Evolutionary conservation across 2,113 vertebrate species (phyloP).

Genomic region (Myxocyprinus asiaticus): DNA sequence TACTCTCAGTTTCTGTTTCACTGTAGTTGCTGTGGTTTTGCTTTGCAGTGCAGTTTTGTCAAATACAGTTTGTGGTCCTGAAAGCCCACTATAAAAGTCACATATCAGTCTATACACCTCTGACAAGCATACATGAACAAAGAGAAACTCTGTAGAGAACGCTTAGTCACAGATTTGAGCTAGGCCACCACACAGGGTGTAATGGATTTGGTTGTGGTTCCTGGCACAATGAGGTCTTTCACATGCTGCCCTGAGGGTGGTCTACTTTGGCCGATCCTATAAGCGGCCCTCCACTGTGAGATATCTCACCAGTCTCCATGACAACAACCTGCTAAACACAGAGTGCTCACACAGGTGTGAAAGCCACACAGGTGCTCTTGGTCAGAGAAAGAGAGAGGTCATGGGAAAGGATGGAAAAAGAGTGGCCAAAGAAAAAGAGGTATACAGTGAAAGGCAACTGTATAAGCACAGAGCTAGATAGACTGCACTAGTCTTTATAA

Average conservation of each 20-base stretch:
- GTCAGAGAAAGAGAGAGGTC: constrained; percentile 38
- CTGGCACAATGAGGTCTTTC: constrained; percentile 51
- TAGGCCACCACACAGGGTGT: constrained; percentile 2
- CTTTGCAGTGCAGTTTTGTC: too few relatives aligned
- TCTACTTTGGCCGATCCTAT: constrained; percentile 53
- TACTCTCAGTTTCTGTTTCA: too few relatives aligned
- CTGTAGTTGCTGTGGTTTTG: too few relatives aligned
- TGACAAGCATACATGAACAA: background rate
- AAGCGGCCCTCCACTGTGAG: constrained; percentile 42
- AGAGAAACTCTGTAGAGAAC: background rate
- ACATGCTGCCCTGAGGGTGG: constrained; percentile 48
- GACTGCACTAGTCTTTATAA: too few relatives aligned
- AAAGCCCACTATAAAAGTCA: too few relatives aligned
- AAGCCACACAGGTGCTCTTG: constrained; percentile 41
- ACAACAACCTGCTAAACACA: constrained; percentile 21
- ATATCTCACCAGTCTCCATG: constrained; percentile 39
- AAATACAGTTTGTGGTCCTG: too few relatives aligned
- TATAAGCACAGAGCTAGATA: constrained; percentile 1
- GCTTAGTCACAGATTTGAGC: constrained; percentile 34
- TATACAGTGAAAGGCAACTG: constrained; percentile 2
- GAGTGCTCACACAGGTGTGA: constrained; percentile 39
- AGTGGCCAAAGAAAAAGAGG: background rate
- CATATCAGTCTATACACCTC: too few relatives aligned
- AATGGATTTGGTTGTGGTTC: constrained; percentile 39
- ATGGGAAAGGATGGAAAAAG: constrained; percentile 40